phyloP scores from a whole-genome alignment of 2,113 vertebrate species.

The Colistium nudipinnis region DNA sequence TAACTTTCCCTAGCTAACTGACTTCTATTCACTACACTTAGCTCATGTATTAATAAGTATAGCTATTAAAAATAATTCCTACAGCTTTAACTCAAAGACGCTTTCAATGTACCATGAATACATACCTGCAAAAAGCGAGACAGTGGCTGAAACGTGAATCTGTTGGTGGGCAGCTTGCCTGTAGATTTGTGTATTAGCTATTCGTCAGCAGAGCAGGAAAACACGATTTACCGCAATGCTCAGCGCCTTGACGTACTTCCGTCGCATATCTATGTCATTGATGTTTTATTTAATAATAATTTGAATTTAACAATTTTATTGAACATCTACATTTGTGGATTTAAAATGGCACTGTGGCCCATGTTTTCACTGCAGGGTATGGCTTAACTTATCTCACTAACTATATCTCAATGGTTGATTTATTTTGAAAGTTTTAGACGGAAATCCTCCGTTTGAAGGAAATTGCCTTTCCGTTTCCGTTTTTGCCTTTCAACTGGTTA shows the following conservation, averaged over 20 bases:
- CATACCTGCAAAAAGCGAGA: not conserved
- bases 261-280: conserved; percentile 52
- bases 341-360: too few species aligned
- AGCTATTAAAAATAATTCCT: not conserved
- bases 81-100: not conserved
- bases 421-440: conserved; percentile 46
- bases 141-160: not conserved
- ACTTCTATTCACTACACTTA: not conserved
- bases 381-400: not conserved
- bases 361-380: too few species aligned
- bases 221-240: conserved; percentile 21
- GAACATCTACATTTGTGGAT: too few species aligned
- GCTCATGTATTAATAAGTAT: not conserved
- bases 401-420: not conserved
- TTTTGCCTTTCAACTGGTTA: too few species aligned
- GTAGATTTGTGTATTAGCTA: too few species aligned
- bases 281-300: not conserved
- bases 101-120: not conserved
- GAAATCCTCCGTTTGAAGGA: not conserved
- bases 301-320: too few species aligned
- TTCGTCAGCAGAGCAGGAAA: conserved; percentile 49
- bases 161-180: not conserved
- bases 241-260: conserved; percentile 40
- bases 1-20: conserved; percentile 4
- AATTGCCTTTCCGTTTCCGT: not conserved